Conservation (phyloP, 1,140 invertebrate species). For the Vanessa tameamea region DNA sequence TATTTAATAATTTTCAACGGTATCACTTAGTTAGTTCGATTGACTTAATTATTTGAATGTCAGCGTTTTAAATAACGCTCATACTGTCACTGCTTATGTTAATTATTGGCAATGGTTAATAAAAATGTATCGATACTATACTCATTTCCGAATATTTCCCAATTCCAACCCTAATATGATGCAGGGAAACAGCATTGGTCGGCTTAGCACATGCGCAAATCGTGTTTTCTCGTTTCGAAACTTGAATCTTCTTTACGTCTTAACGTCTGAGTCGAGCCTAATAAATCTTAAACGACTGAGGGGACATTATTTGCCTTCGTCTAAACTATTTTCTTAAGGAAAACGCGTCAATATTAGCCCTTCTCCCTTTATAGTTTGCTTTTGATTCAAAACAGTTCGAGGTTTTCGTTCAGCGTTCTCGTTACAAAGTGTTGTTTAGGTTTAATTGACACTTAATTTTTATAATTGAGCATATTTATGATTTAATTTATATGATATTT, state of each 20-base stretch:
- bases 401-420: too few species aligned
- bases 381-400: background rate
- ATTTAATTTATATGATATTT: too few species aligned
- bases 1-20: too few species aligned
- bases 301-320: conserved; percentile 37
- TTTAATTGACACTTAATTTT: too few species aligned
- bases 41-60: too few species aligned
- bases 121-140: background rate
- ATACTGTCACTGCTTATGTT: too few species aligned
- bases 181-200: conserved; percentile 54
- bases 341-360: conserved; percentile 25
- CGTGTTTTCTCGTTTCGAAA: conserved; percentile 66
- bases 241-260: conserved; percentile 59
- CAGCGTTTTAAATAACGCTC: too few species aligned
- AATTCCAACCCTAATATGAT: conserved; percentile 14
- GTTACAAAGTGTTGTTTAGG: too few species aligned
- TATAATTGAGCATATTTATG: too few species aligned
- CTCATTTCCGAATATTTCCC: too few species aligned
- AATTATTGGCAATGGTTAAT: background rate
- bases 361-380: conserved; percentile 3
- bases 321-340: conserved; percentile 32
- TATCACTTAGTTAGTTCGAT: too few species aligned
- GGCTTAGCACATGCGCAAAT: conserved; percentile 57
- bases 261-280: conserved; percentile 51
- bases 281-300: conserved; percentile 50